These are phyloP conservation scores for Junonia oenone DNA, from an alignment of 2,888 invertebrate genomes.

Conservation along the genomic window DNA sequence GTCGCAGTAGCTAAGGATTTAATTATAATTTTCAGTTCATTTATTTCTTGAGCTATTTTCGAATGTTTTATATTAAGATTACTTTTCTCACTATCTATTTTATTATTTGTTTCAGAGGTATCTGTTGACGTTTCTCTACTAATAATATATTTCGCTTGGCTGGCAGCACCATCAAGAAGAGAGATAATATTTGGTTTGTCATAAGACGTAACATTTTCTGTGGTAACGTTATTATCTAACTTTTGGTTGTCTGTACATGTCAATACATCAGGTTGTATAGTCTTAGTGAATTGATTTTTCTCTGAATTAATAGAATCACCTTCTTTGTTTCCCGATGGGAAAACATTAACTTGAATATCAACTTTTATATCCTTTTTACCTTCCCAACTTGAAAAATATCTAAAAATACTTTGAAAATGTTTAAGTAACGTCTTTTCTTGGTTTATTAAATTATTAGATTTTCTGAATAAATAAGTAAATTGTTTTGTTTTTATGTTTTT, in stretches of 20 bases:
- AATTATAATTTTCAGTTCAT: conserved; percentile 47
- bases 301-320: conserved; percentile 16
- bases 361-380: conserved; percentile 46
- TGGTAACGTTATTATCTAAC: neutral
- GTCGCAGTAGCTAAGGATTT: conserved; percentile 47
- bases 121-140: conserved; percentile 34
- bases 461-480: conserved; percentile 38
- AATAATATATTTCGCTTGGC: conserved; percentile 47
- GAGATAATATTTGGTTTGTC: conserved; percentile 44
- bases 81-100: conserved; percentile 20
- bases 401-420: conserved; percentile 44
- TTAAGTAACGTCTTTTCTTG: conserved; percentile 34
- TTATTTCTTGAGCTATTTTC: conserved; percentile 49
- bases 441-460: conserved; percentile 29
- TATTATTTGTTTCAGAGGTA: conserved; percentile 25
- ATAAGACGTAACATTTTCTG: neutral
- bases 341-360: conserved; percentile 51
- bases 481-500: conserved; percentile 36
- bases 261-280: neutral
- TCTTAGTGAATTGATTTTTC: neutral
- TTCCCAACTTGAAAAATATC: conserved; percentile 42
- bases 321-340: conserved; percentile 35
- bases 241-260: neutral
- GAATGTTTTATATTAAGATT: conserved; percentile 3
- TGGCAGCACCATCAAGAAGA: conserved; percentile 49